Evolutionary conservation across 2,113 vertebrate species (phyloP).

Genomic region (Passer domesticus): DNA sequence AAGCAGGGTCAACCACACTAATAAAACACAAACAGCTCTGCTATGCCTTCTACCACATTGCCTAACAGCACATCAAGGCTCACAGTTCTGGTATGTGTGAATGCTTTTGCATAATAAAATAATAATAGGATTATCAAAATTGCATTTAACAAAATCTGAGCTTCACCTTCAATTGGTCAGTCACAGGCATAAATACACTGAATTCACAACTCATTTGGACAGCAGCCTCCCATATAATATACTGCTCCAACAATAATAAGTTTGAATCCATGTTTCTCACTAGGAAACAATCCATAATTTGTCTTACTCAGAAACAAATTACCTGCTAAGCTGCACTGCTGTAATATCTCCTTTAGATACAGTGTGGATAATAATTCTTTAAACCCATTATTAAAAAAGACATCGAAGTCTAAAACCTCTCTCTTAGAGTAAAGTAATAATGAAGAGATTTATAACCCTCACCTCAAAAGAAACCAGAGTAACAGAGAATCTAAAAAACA

Average conservation of each 20-base stretch:
- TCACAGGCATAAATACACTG: not conserved
- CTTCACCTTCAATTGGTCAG: not conserved
- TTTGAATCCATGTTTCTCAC: not conserved
- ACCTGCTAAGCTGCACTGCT: not conserved
- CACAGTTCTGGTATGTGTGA: not conserved
- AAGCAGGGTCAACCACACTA: not conserved
- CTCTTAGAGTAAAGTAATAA: constrained; percentile 3
- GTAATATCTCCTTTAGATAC: not conserved
- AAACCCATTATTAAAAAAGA: not conserved
- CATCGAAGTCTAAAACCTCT: not conserved
- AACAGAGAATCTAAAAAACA: not conserved
- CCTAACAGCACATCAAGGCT: not conserved
- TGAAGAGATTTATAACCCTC: constrained; percentile 1
- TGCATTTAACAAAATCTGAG: not conserved
- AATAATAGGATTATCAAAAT: not conserved
- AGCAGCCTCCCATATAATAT: not conserved
- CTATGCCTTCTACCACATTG: not conserved
- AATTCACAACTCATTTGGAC: not conserved
- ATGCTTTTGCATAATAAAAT: not conserved
- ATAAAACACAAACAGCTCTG: not conserved
- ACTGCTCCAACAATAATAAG: not conserved
- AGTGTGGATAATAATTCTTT: not conserved
- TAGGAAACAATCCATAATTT: not conserved
- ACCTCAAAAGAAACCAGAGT: not conserved
- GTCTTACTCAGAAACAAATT: constrained; percentile 5